A percentile compares a stretch with the other conserved stretches of the same genome.
phyloP scores from a whole-genome alignment of 1,140 invertebrate genomes.

The Druon quercuslanigerum region DNA sequence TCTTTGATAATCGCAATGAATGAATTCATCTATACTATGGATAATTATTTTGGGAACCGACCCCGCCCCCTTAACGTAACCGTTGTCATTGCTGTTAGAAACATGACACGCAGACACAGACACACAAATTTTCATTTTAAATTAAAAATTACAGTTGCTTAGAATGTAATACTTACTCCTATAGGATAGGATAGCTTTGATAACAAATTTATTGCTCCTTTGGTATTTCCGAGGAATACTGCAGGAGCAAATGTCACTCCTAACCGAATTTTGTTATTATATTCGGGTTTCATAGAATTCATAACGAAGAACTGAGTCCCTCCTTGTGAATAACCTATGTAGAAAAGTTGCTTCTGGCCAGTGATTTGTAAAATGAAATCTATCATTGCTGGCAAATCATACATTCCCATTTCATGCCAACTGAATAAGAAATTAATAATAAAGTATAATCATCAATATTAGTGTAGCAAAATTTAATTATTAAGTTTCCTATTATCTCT shows the following conservation, averaged over 20 bases:
- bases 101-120: no score
- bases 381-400: slow-evolving; percentile 78
- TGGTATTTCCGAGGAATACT: slow-evolving; percentile 59
- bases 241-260: slow-evolving; percentile 78
- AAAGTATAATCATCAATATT: slow-evolving; percentile 1
- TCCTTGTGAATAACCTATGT: slow-evolving; percentile 84
- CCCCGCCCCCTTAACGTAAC: no score
- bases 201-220: neutral
- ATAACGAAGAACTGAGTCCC: slow-evolving; percentile 76
- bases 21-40: no score
- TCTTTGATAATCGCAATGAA: no score
- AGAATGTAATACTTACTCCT: slow-evolving; percentile 32
- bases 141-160: no score
- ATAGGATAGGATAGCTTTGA: slow-evolving; percentile 35
- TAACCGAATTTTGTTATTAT: slow-evolving; percentile 76
- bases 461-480: neutral
- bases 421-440: slow-evolving; percentile 50
- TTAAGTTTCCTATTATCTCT: no score
- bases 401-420: slow-evolving; percentile 80
- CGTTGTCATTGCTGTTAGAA: no score
- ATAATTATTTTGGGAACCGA: no score
- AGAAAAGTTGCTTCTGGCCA: slow-evolving; percentile 76
- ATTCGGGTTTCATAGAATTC: slow-evolving; percentile 75
- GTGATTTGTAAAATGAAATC: slow-evolving; percentile 76
- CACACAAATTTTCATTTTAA: no score